phyloP scores from a whole-genome alignment of 2,888 invertebrate species.

The Idaea aversata region DNA sequence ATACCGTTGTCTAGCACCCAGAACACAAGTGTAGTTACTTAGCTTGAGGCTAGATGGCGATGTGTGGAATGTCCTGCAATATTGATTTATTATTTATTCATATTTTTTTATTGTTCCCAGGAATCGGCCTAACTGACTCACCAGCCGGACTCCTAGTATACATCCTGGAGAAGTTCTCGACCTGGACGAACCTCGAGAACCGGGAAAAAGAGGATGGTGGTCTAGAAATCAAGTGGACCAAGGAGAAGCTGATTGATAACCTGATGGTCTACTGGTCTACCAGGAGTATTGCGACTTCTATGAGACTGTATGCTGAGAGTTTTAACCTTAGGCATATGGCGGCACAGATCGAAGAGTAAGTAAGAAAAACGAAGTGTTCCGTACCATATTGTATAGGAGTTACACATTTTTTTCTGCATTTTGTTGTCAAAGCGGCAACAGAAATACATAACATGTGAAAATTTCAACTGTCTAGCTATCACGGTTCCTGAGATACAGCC shows the following conservation, averaged over 20 bases:
- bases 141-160: slow-evolving; percentile 91
- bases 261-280: slow-evolving; percentile 92
- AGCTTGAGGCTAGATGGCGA: no score
- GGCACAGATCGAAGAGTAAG: slow-evolving; percentile 68
- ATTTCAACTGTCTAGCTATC: no score
- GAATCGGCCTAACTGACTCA: slow-evolving; percentile 85
- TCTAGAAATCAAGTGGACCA: slow-evolving; percentile 80
- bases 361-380: slow-evolving; percentile 11
- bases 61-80: no score
- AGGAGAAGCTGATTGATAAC: slow-evolving; percentile 88
- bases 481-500: no score
- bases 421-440: no score
- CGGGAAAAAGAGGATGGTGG: slow-evolving; percentile 82
- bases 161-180: slow-evolving; percentile 90
- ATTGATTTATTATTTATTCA: no score
- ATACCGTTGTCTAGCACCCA: no score
- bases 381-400: no score
- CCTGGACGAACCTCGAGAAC: slow-evolving; percentile 81
- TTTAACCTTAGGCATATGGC: slow-evolving; percentile 50
- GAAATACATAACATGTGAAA: no score
- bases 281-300: slow-evolving; percentile 86
- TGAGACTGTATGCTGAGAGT: slow-evolving; percentile 86
- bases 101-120: slow-evolving; percentile 51
- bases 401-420: no score
- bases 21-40: no score